phyloP scores from a whole-genome alignment of 37 sponge, comb jelly and placozoan species.

The Axinella damicornis region DNA sequence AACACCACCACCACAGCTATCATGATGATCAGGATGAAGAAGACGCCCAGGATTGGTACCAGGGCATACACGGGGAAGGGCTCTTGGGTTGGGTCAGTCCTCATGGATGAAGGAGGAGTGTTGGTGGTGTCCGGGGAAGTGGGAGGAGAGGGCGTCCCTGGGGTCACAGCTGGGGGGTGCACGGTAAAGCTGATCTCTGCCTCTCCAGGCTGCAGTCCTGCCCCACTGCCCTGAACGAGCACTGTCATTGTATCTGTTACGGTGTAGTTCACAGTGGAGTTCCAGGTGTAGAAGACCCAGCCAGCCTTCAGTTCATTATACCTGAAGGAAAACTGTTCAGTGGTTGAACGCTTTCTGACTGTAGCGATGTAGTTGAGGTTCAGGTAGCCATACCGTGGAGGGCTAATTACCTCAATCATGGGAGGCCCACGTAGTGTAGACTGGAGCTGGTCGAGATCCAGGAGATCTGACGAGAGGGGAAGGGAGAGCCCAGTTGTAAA shows the following conservation, averaged over 20 bases:
- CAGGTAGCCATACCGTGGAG: constrained; percentile 34
- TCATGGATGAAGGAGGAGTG: not conserved
- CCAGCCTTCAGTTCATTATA: constrained; percentile 30
- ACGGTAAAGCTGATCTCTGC: constrained; percentile 7
- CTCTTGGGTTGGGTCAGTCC: not conserved
- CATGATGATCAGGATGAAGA: constrained; percentile 32
- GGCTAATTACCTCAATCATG: not conserved
- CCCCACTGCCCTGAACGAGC: constrained; percentile 4
- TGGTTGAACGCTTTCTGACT: too few relatives aligned
- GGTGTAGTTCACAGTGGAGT: not conserved
- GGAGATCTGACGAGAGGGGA: constrained; percentile 26
- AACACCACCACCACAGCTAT: constrained; percentile 27
- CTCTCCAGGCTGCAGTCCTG: constrained; percentile 38
- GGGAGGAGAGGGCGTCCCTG: not conserved
- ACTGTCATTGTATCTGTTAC: constrained; percentile 26
- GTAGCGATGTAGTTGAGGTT: not conserved
- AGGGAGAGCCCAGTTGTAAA: not conserved
- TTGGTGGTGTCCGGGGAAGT: not conserved
- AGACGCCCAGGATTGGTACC: constrained; percentile 56
- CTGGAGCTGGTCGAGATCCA: constrained; percentile 13
- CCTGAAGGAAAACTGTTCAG: constrained; percentile 3
- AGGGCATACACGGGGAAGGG: constrained; percentile 51
- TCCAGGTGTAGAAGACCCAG: constrained; percentile 51
- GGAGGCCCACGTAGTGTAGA: not conserved
- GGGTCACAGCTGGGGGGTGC: not conserved